phyloP scores from a whole-genome alignment of 2,797 vertebrate species.

The Pseudochromis fuscus region DNA sequence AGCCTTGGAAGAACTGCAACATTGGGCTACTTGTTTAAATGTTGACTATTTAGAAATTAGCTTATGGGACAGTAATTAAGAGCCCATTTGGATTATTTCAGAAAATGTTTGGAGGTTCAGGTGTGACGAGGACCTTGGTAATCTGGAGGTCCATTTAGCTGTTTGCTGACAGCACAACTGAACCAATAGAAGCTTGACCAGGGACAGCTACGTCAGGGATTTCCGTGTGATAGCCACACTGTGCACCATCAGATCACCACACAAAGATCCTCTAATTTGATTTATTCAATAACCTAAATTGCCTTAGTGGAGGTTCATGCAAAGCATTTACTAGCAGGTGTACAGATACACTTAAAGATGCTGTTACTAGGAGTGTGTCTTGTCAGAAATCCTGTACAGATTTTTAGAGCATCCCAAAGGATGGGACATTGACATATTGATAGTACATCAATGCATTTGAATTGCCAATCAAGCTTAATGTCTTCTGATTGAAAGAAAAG shows the following conservation, averaged over 20 bases:
- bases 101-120: constrained; percentile 3
- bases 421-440: background rate
- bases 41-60: background rate
- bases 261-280: constrained; percentile 71
- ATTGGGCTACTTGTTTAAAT: background rate
- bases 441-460: background rate
- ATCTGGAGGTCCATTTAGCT: constrained; percentile 2
- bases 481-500: background rate
- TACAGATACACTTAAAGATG: background rate
- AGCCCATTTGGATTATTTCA: background rate
- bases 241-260: constrained; percentile 26
- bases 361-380: background rate
- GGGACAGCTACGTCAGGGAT: constrained; percentile 16
- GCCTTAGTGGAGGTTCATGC: constrained; percentile 44
- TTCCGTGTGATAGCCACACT: background rate
- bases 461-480: background rate
- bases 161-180: background rate
- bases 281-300: constrained; percentile 63
- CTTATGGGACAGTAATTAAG: background rate
- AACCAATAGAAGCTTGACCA: constrained; percentile 24
- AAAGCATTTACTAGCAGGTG: constrained; percentile 26
- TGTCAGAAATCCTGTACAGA: constrained; percentile 4
- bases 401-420: background rate
- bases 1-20: background rate
- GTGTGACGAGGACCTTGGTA: constrained; percentile 10